Conservation (phyloP, 1,140 invertebrate genomes). For the Papilio dardanus region DNA sequence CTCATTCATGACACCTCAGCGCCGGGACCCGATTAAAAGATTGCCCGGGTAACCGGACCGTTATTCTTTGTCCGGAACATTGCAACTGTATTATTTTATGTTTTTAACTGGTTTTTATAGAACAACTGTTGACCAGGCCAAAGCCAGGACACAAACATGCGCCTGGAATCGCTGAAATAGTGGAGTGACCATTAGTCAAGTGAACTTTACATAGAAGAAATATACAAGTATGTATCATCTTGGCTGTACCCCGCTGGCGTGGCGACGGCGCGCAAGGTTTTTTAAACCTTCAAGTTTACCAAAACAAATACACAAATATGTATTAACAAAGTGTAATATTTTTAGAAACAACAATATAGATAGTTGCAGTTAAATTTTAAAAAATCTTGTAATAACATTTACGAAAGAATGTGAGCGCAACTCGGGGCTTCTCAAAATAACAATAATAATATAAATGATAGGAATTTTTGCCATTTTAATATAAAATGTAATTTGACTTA, state of each 20-base stretch:
- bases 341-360: neutral
- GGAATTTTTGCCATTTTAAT: slow-evolving; percentile 1
- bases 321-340: neutral
- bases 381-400: neutral
- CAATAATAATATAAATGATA: neutral
- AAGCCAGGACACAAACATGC: too few species aligned
- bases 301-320: too few species aligned
- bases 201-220: too few species aligned
- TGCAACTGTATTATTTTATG: neutral
- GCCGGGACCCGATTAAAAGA: slow-evolving; percentile 49
- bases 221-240: too few species aligned
- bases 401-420: neutral
- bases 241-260: too few species aligned
- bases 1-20: slow-evolving; percentile 66
- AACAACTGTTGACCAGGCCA: too few species aligned
- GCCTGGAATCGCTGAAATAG: too few species aligned
- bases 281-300: too few species aligned
- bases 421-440: neutral
- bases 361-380: neutral
- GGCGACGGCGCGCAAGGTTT: too few species aligned
- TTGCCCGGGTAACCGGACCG: slow-evolving; percentile 41
- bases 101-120: neutral
- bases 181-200: too few species aligned
- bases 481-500: slow-evolving; percentile 33
- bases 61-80: slow-evolving; percentile 41